Evolutionary conservation across 2,797 vertebrate species (phyloP).

Genomic region (Pantherophis alleghaniensis): DNA sequence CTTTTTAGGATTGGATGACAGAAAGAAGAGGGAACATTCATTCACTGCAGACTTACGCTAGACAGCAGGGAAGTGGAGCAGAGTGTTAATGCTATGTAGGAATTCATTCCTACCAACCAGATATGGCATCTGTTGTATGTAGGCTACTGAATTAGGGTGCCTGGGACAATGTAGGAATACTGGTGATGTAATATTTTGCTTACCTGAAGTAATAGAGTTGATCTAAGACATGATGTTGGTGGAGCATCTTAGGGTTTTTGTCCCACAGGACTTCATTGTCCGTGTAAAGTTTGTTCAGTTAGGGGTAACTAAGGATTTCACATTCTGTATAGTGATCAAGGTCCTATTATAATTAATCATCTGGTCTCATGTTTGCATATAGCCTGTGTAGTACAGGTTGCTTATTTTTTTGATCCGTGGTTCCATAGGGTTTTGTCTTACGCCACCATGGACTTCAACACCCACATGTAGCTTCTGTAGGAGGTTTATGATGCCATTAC

Average conservation of each 20-base stretch:
- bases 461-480: not conserved
- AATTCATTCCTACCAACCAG: not conserved
- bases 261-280: not conserved
- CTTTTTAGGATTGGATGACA: not conserved
- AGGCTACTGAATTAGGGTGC: not conserved
- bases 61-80: not conserved
- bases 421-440: not conserved
- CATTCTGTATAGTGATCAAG: not conserved
- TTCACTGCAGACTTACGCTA: not conserved
- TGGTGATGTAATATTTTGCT: not conserved
- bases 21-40: not conserved
- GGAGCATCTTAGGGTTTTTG: not conserved
- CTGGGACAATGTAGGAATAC: not conserved
- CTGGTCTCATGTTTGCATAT: not conserved
- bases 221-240: not conserved
- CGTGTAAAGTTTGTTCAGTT: not conserved
- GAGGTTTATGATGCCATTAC: not conserved
- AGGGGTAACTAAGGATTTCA: not conserved
- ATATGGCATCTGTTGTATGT: not conserved
- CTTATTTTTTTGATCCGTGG: not conserved
- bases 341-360: not conserved
- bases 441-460: not conserved
- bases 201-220: no score
- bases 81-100: not conserved
- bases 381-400: not conserved